Evolutionary conservation across 2,113 vertebrate species (phyloP).

Genomic region (Hymenochirus boettgeri): DNA sequence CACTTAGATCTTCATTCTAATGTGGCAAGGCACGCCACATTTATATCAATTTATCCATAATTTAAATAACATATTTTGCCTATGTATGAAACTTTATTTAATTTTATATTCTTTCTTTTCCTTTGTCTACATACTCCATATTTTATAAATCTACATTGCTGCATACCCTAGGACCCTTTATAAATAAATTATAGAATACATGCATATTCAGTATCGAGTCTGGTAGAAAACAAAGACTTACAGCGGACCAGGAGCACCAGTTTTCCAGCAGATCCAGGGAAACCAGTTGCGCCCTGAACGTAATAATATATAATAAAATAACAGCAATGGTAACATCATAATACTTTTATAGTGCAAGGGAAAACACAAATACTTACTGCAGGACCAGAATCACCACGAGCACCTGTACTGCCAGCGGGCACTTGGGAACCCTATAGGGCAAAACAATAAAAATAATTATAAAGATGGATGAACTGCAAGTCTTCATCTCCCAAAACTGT

Average conservation of each 20-base stretch:
- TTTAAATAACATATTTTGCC: too few relatives aligned
- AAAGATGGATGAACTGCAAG: too few relatives aligned
- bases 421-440: slow-evolving; percentile 80
- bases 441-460: not conserved
- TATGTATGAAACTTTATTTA: too few relatives aligned
- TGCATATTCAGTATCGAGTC: slow-evolving; percentile 43
- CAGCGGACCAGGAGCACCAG: slow-evolving; percentile 90
- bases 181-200: too few relatives aligned
- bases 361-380: slow-evolving; percentile 62
- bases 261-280: slow-evolving; percentile 89
- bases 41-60: too few relatives aligned
- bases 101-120: too few relatives aligned
- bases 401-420: slow-evolving; percentile 80
- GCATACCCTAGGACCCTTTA: too few relatives aligned
- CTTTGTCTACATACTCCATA: too few relatives aligned
- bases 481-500: too few relatives aligned
- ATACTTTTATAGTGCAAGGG: not conserved
- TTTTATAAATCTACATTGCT: too few relatives aligned
- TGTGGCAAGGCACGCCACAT: too few relatives aligned
- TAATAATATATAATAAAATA: not conserved
- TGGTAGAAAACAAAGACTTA: slow-evolving; percentile 73
- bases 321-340: not conserved
- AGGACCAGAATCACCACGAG: slow-evolving; percentile 82
- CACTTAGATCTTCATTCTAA: too few relatives aligned
- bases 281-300: slow-evolving; percentile 87